phyloP scores from a whole-genome alignment of 2,888 invertebrate genomes.

The Stenotaenia linearis region DNA sequence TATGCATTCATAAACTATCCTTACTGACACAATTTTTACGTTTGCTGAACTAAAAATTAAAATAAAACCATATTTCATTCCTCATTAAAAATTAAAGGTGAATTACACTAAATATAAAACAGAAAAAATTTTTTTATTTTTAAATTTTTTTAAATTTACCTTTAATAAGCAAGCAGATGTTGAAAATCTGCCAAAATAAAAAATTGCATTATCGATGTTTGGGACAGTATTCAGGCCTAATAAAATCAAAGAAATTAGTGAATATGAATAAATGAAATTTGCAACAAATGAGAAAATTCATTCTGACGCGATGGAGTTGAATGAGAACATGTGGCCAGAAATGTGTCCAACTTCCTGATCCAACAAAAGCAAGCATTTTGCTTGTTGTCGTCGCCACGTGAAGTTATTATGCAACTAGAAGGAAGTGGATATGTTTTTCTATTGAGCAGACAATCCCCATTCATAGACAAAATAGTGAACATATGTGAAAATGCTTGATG shows the following conservation, averaged over 20 bases:
- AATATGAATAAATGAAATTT: background rate
- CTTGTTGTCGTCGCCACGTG: background rate
- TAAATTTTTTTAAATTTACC: background rate
- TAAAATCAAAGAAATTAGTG: too few species aligned
- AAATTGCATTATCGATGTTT: too few species aligned
- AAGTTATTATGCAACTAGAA: background rate
- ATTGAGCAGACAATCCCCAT: background rate
- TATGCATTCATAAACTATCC: background rate
- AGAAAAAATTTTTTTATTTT: too few species aligned
- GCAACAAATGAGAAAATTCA: too few species aligned
- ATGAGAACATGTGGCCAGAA: background rate
- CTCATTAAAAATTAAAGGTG: background rate
- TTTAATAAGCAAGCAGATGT: background rate
- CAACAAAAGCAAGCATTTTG: background rate
- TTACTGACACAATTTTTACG: background rate
- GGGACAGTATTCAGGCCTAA: too few species aligned
- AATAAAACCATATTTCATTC: background rate
- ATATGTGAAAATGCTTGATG: background rate
- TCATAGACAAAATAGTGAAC: background rate
- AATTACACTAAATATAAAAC: background rate
- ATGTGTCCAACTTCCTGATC: background rate
- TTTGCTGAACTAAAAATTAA: background rate
- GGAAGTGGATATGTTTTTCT: background rate
- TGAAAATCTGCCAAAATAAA: background rate
- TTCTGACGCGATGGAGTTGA: background rate